Evolutionary conservation across 2,113 vertebrate genomes (phyloP).

Genomic region (Nycticorax nycticorax): DNA sequence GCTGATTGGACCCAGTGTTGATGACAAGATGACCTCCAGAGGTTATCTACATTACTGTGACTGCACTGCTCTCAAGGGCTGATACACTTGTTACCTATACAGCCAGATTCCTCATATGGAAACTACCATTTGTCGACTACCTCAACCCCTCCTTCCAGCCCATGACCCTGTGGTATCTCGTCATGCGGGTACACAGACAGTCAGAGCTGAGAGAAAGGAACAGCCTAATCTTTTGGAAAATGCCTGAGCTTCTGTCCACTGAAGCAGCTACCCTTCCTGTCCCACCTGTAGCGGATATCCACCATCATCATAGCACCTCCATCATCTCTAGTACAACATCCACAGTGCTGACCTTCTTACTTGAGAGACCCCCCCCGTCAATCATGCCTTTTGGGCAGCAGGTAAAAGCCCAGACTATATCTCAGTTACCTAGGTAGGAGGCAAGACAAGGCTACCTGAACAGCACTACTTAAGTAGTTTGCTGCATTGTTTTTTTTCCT

Average conservation of each 20-base stretch:
- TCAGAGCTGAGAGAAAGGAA: background rate
- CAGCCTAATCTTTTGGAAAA: background rate
- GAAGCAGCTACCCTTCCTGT: background rate
- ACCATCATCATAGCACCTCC: no score
- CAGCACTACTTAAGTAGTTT: background rate
- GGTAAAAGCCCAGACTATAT: background rate
- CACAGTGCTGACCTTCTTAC: background rate
- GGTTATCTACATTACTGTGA: background rate
- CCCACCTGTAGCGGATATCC: background rate
- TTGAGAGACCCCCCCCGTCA: background rate
- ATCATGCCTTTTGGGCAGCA: background rate
- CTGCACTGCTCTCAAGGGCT: background rate
- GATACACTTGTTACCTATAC: background rate
- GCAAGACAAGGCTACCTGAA: background rate
- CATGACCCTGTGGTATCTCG: background rate
- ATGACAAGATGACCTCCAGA: background rate
- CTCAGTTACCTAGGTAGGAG: background rate
- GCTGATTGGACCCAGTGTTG: background rate
- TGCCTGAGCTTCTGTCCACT: background rate
- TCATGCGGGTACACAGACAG: background rate
- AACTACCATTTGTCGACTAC: background rate
- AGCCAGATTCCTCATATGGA: background rate
- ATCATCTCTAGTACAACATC: background rate
- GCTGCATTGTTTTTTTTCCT: background rate
- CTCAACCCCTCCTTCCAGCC: background rate